phyloP scores from a whole-genome alignment of 2,113 vertebrate genomes.

The Cygnus buccinator region DNA sequence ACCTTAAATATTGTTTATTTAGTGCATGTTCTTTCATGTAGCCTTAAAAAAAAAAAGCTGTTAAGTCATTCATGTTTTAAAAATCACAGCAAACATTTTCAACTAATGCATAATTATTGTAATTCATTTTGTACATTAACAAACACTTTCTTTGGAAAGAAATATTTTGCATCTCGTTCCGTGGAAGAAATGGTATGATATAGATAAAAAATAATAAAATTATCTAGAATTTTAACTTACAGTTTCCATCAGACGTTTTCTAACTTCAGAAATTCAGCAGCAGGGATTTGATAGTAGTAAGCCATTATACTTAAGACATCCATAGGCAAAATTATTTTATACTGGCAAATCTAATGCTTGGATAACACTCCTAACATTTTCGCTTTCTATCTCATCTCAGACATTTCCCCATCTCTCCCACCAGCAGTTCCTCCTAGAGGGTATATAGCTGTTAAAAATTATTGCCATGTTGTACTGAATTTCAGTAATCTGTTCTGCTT shows the following conservation, averaged over 20 bases:
- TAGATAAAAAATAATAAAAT: neutral
- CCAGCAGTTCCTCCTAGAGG: neutral
- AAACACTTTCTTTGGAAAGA: neutral
- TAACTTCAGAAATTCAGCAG: neutral
- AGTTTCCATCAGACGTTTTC: neutral
- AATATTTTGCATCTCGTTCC: neutral
- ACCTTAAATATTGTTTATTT: neutral
- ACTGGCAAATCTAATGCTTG: neutral
- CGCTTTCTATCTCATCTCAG: neutral
- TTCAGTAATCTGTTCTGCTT: neutral
- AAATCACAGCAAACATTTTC: neutral
- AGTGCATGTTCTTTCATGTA: neutral
- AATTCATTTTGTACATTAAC: neutral
- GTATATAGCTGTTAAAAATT: neutral
- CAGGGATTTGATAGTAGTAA: neutral
- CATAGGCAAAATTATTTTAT: neutral
- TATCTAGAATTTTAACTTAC: neutral
- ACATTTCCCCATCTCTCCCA: neutral
- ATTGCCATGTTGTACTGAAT: neutral
- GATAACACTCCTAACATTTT: neutral
- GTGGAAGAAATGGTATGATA: neutral
- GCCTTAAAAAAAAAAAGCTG: too few species aligned
- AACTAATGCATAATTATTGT: neutral
- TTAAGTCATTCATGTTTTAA: neutral
- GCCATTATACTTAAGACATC: neutral